Percentiles rank a stretch among this genome's conserved stretches.
Conservation (phyloP, 2,113 vertebrate genomes). For the Panthera leo region DNA sequence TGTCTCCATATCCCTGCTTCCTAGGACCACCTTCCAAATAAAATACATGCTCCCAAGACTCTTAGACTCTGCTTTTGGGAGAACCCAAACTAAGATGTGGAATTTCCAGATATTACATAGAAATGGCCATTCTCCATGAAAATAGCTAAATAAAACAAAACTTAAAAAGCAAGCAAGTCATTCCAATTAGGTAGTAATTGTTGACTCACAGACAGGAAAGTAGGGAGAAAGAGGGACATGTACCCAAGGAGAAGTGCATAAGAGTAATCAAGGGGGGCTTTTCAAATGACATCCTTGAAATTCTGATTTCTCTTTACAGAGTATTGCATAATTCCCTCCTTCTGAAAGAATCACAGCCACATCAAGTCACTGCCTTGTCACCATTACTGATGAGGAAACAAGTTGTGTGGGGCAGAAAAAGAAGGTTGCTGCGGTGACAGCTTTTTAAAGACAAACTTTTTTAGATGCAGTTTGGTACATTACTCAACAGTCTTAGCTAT, state of each 20-base stretch:
- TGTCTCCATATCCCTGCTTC: background rate
- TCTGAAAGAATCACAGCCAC: slow-evolving; percentile 1
- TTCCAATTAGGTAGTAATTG: background rate
- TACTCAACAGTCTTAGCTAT: slow-evolving; percentile 49
- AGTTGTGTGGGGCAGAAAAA: background rate
- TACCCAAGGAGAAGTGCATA: background rate
- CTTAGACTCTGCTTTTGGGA: background rate
- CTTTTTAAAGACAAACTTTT: slow-evolving; percentile 56
- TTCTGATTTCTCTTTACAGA: background rate
- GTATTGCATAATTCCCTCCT: background rate
- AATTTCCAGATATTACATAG: slow-evolving; percentile 10
- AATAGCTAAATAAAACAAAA: slow-evolving; percentile 35
- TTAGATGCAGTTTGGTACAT: slow-evolving; percentile 22
- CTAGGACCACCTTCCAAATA: background rate
- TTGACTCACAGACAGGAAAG: slow-evolving; percentile 7
- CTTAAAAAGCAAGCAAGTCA: background rate
- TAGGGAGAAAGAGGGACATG: background rate
- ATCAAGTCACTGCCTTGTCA: background rate
- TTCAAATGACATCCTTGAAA: background rate
- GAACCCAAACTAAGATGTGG: background rate
- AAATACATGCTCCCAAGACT: background rate
- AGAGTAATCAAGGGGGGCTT: background rate
- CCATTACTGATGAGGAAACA: background rate
- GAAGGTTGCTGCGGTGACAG: background rate
- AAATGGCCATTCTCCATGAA: background rate